Percentiles rank a stretch among this genome's conserved stretches.
Conservation (phyloP, 53 echinoderm and acorn worm genomes). For the Temnopleurus reevesii region DNA sequence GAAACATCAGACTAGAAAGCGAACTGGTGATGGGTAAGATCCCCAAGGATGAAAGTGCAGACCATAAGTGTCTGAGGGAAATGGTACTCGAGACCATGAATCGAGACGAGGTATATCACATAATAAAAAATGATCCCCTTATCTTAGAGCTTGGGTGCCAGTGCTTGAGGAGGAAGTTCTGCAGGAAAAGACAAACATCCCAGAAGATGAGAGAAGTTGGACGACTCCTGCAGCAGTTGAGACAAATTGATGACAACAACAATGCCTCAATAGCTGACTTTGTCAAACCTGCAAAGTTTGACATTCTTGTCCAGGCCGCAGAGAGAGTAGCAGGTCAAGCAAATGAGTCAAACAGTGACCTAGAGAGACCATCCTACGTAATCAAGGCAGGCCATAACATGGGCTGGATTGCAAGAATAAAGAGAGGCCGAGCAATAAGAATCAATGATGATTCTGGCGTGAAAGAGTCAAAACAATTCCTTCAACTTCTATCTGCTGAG, state of each 20-base stretch:
- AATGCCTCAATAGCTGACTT: conserved; percentile 55
- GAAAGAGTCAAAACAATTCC: conserved; percentile 61
- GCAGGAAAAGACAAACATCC: conserved; percentile 42
- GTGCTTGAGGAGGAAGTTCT: conserved; percentile 56
- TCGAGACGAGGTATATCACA: conserved; percentile 45
- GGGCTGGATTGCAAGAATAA: conserved; percentile 60
- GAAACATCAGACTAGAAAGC: conserved; percentile 51
- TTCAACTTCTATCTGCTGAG: not conserved
- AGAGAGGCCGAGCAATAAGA: conserved; percentile 58
- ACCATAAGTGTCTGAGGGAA: conserved; percentile 41
- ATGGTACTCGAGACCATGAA: conserved; percentile 64
- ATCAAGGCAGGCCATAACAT: conserved; percentile 50
- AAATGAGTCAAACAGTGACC: conserved; percentile 12
- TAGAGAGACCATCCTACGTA: conserved; percentile 53
- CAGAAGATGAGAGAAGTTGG: conserved; percentile 67
- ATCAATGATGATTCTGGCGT: conserved; percentile 27
- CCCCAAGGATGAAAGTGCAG: not conserved
- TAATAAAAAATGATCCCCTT: conserved; percentile 59
- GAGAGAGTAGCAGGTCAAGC: conserved; percentile 51
- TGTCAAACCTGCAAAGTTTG: conserved; percentile 62
- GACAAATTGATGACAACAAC: conserved; percentile 56
- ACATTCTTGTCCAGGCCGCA: conserved; percentile 65
- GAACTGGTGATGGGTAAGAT: conserved; percentile 62
- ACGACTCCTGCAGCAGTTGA: conserved; percentile 51
- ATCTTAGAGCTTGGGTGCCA: conserved; percentile 64